phyloP scores from a whole-genome alignment of 2,888 invertebrate species.

The Dione vanillae region DNA sequence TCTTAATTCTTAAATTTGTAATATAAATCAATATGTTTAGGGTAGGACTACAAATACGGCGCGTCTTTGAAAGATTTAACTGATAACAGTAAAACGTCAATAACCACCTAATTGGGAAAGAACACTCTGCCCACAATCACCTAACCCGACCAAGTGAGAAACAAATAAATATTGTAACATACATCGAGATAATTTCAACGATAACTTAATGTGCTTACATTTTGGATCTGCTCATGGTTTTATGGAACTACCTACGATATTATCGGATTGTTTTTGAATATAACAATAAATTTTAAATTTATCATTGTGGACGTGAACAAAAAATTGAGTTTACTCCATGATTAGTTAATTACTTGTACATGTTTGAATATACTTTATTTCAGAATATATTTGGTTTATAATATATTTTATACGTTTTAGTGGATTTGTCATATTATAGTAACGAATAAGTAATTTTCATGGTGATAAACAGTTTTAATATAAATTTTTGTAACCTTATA shows the following conservation, averaged over 20 bases:
- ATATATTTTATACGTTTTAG: neutral
- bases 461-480: too few relatives aligned
- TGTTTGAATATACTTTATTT: neutral
- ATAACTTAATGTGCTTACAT: conserved; percentile 84
- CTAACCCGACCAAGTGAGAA: conserved; percentile 71
- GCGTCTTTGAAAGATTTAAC: conserved; percentile 70
- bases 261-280: conserved; percentile 52
- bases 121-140: conserved; percentile 75
- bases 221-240: conserved; percentile 83
- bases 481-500: neutral
- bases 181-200: conserved; percentile 78
- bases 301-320: conserved; percentile 41
- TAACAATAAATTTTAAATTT: conserved; percentile 50
- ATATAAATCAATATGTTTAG: conserved; percentile 25
- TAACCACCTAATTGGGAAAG: conserved; percentile 84
- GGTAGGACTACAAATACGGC: conserved; percentile 70
- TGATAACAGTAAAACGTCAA: conserved; percentile 84
- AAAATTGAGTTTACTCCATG: neutral
- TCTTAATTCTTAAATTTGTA: conserved; percentile 10
- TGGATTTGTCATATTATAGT: neutral
- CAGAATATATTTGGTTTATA: neutral
- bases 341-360: conserved; percentile 14
- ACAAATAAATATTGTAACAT: conserved; percentile 84
- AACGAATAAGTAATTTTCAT: neutral
- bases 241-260: conserved; percentile 79